Evolutionary conservation across 2,888 invertebrate genomes (phyloP), one percentile per base, ranked within the genome.

Genomic region (Drosophila borborema): DNA sequence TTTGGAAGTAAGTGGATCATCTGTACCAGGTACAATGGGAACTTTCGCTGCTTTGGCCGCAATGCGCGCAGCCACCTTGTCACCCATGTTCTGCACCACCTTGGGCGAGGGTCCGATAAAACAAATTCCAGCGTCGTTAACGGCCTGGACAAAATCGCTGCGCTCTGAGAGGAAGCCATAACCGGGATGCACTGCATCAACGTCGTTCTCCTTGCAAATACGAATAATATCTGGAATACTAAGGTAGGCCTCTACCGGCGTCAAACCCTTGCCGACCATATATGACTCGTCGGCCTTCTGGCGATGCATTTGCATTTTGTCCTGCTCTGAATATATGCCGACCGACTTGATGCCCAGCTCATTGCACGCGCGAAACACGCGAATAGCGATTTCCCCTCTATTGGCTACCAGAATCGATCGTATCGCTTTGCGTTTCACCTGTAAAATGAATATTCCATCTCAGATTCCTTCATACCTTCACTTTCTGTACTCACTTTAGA

Each of bases 211-310:
- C 93, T 98, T 97, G 55, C 99, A 99, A 41, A 99, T 96, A 82
- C 96, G 95, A 83, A 99, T 98, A 89, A 99, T 99, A 93, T 99
- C 99, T 41, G 98, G 97, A 89, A 99, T 98, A 94, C 97, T 98
- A 59, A 99, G 95, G 93, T 99, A 99, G 0, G 99, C 99, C 88
- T 97, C 97, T 3, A 99, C 99, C 1, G 99, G 99, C 0, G 98
- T 96, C 48, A 99, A 94, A 10, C 99, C 99, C 92, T 97, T 97
- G 56, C 99, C 99, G 16, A 99, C 93, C 71, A 99, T 92, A 92
- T 99, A 99, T 6, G 99, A 97, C 92, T 99, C 99, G 93, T 99
- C 99, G 16, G 99, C 99, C 93, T 99, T 99, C 93, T 98, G 97
- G 89, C 98, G 95, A 94, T 99, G 99, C 96, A 99, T 98, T 92